Evolutionary conservation across 2,113 vertebrate species (phyloP).

Genomic region (Serilophus lunatus): DNA sequence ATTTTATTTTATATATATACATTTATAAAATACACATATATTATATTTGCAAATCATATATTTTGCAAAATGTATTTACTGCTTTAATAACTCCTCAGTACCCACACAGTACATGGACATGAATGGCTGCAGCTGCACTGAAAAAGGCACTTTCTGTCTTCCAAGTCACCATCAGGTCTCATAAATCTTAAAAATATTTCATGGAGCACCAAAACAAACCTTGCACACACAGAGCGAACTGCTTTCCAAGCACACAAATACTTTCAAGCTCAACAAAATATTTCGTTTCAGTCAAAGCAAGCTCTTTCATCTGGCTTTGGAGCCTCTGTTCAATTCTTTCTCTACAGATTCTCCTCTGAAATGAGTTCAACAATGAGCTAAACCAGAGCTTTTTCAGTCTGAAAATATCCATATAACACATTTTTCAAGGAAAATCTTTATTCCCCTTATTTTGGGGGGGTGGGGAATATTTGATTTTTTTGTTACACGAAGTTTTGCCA

Average conservation of each 20-base stretch:
- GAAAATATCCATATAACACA: not conserved
- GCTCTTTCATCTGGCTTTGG: not conserved
- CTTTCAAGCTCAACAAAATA: not conserved
- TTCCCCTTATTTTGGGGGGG: not conserved
- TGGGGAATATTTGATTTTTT: not conserved
- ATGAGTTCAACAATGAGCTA: not conserved
- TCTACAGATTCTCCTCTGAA: not conserved
- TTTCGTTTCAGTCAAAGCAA: not conserved
- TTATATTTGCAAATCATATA: not conserved
- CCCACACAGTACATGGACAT: rapidly evolving
- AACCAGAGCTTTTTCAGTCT: not conserved
- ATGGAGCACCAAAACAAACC: not conserved
- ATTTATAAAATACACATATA: not conserved
- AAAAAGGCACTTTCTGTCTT: not conserved
- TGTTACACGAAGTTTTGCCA: not conserved
- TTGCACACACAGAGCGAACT: rapidly evolving
- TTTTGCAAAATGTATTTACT: not conserved
- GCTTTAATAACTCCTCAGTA: not conserved
- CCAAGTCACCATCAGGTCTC: not conserved
- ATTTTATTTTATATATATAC: not conserved
- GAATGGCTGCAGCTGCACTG: not conserved
- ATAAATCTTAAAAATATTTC: not conserved
- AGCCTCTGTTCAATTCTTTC: not conserved
- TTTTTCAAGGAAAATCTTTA: not conserved
- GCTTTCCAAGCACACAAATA: not conserved